A percentile compares a stretch with the other conserved stretches of the same genome.
Conservation (phyloP, 2,888 invertebrate species). For the Melipona beecheii region DNA sequence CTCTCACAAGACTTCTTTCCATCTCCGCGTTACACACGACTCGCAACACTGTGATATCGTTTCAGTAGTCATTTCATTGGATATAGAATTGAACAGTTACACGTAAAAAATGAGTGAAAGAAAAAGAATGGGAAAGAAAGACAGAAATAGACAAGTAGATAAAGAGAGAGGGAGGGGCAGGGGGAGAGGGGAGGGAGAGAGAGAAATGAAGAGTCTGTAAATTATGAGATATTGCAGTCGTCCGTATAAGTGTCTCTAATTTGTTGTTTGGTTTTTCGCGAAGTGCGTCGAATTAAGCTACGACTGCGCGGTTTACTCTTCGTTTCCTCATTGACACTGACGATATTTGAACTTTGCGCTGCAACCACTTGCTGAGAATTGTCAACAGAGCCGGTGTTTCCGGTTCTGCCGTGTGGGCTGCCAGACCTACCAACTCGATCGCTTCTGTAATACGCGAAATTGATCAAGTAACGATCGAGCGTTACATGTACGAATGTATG, state of each 20-base stretch:
- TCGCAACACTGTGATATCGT: not conserved
- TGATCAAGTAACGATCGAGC: conserved; percentile 3
- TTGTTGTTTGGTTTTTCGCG: conserved; percentile 92
- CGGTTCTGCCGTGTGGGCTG: conserved; percentile 78
- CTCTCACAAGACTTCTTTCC: too few relatives aligned
- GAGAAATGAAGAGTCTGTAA: not conserved
- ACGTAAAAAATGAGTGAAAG: not conserved
- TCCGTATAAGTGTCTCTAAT: conserved; percentile 89
- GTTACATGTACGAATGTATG: not conserved
- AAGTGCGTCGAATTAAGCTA: conserved; percentile 91
- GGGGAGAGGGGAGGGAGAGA: too few relatives aligned
- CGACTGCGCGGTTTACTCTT: conserved; percentile 88
- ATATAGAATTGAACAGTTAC: not conserved
- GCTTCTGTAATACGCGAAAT: conserved; percentile 21
- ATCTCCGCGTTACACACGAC: not conserved
- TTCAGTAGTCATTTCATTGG: not conserved
- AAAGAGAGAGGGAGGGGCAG: not conserved
- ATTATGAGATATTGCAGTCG: conserved; percentile 90
- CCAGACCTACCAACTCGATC: conserved; percentile 73
- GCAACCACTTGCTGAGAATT: conserved; percentile 77
- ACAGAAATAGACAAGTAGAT: not conserved
- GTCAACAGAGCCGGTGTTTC: conserved; percentile 77
- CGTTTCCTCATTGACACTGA: conserved; percentile 83
- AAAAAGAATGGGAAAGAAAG: too few relatives aligned
- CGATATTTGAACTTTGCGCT: conserved; percentile 80